Evolutionary conservation across 2,888 invertebrate genomes (phyloP).

Genomic region (Colletes collaris): DNA sequence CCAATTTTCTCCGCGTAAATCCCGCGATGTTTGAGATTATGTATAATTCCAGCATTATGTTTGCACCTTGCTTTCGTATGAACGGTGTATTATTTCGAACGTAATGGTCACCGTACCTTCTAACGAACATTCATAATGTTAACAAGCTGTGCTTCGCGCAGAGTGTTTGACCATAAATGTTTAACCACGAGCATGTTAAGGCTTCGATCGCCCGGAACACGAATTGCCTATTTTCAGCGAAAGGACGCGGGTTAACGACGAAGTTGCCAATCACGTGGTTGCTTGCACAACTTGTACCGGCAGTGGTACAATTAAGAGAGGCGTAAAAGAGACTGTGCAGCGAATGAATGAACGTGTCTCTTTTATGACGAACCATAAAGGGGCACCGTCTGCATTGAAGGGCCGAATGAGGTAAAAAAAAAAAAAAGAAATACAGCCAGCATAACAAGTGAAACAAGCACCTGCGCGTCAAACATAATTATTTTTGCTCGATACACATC

Average conservation of each 20-base stretch:
- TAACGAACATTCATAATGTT: too few relatives aligned
- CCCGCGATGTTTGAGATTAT: too few relatives aligned
- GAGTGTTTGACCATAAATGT: too few relatives aligned
- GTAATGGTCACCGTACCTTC: too few relatives aligned
- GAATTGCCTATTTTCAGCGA: conserved; percentile 9
- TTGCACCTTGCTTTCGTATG: too few relatives aligned
- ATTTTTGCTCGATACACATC: conserved; percentile 41
- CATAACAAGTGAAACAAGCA: conserved; percentile 28
- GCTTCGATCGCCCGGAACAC: not conserved
- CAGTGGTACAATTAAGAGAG: conserved; percentile 53
- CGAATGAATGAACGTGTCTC: conserved; percentile 56
- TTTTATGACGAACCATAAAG: conserved; percentile 46
- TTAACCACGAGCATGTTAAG: not conserved
- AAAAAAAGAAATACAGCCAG: not conserved
- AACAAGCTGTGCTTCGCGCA: too few relatives aligned
- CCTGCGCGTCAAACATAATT: conserved; percentile 61
- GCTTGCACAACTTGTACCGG: conserved; percentile 25
- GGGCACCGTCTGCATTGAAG: conserved; percentile 28
- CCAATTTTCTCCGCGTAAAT: too few relatives aligned
- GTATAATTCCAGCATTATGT: too few relatives aligned
- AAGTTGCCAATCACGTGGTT: conserved; percentile 45
- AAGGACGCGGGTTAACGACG: not conserved
- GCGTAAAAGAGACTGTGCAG: conserved; percentile 53
- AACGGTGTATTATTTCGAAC: too few relatives aligned
- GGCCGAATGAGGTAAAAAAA: conserved; percentile 9